Evolutionary conservation across 92 coral and sea anemone species (phyloP), one percentile per base, ranked within the genome.

Genomic region (Epizoanthus scotinus): DNA sequence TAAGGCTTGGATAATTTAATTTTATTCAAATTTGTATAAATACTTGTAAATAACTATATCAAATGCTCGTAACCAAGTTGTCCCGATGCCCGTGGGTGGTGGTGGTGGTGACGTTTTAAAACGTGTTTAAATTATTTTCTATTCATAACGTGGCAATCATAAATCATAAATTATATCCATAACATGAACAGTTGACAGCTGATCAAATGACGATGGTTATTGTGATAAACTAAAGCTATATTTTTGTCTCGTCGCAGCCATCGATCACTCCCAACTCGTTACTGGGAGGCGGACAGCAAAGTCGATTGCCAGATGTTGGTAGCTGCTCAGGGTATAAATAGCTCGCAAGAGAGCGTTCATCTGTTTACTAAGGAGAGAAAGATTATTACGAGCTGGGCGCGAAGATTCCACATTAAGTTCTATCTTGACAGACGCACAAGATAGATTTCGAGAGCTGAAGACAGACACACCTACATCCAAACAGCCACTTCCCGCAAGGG

Each of bases 241-340:
- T 36, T 44, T 10, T 40, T 13, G n/a, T 69, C 24, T 22, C 57
- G 20, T 54, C 15, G 3, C 44, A 71, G 61, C 8, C 59, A 68
- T 20, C 20, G 13, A 21, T 8, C 0, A 9, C 42, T 44, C 47
- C 73, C 52, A 18, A 2, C 10, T 8, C 77, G 77, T 71, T 71
- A 71, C 42, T 71, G 77, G 77, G 77, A 71, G 54, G 50, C 5
- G 29, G 61, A 24, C 27, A 71, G 62, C 10, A 71, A 17, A 22
- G 18, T 71, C 44, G 59, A 71, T 50, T 71, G 77, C 77, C 31
- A 71, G 77, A 71, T 71, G 60, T 52, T 71, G 25, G 14, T 60
- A 24, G 77, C 77, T 7, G 44, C 77, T 20, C 2, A 52, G 38
- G 77, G 77, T 3, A 50, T 20, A 52, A 71, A 50, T 38, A 71